These are phyloP conservation scores for Hormiphora californensis DNA, from an alignment of 37 sponge, comb jelly and placozoan species.

Conservation along the genomic window DNA sequence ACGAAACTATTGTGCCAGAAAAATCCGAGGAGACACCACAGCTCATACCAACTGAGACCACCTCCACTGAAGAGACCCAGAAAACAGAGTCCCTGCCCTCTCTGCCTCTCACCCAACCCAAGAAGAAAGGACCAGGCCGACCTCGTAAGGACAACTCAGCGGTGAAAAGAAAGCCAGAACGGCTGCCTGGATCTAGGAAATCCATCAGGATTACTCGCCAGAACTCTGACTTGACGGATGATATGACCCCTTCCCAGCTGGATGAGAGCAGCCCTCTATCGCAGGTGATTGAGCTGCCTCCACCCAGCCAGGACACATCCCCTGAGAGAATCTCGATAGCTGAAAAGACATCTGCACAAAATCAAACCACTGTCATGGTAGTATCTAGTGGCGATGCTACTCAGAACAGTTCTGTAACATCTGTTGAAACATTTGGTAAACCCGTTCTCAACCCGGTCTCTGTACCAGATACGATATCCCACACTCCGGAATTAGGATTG, in stretches of 20 bases:
- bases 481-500: neutral
- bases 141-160: neutral
- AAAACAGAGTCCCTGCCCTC: constrained; percentile 6
- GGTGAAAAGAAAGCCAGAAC: neutral
- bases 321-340: no score
- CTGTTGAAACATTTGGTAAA: constrained; percentile 43
- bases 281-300: no score
- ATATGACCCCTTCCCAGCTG: no score
- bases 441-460: no score
- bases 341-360: neutral
- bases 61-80: neutral
- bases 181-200: neutral
- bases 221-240: no score
- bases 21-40: neutral
- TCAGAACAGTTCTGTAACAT: neutral
- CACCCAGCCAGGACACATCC: no score
- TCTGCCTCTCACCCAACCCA: neutral
- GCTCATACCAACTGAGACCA: no score
- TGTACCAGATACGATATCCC: no score
- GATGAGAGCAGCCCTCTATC: no score
- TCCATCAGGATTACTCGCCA: no score
- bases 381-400: neutral
- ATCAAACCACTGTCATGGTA: neutral
- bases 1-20: neutral
- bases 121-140: neutral